Evolutionary conservation across 2,797 vertebrate species (phyloP).

Genomic region (Mormyrus hasselquistii): DNA sequence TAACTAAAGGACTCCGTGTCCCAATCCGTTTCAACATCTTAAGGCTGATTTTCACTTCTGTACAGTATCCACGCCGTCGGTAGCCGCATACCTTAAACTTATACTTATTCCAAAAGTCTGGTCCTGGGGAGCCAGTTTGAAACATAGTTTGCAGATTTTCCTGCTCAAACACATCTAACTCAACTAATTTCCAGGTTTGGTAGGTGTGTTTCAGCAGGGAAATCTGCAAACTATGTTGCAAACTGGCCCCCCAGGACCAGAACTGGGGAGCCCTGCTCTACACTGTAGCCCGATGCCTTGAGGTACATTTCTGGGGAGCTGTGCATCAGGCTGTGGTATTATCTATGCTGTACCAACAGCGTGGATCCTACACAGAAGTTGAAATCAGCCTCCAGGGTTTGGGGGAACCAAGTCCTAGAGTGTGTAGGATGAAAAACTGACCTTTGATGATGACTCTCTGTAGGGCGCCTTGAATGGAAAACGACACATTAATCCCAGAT

Average conservation of each 20-base stretch:
- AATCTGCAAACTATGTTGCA: not conserved
- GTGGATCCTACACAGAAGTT: not conserved
- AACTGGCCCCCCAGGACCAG: not conserved
- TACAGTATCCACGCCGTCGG: not conserved
- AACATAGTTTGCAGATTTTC: not conserved
- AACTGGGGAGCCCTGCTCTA: not conserved
- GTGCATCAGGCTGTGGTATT: not conserved
- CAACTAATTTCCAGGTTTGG: not conserved
- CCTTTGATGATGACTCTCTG: not conserved
- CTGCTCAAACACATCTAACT: not conserved
- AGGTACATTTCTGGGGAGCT: not conserved
- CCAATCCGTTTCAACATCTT: not conserved
- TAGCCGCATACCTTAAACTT: not conserved
- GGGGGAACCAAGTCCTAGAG: not conserved
- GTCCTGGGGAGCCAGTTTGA: not conserved
- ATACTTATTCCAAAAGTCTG: not conserved
- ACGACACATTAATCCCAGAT: not conserved
- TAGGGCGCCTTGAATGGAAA: not conserved
- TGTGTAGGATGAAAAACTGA: not conserved
- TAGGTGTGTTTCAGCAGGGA: not conserved
- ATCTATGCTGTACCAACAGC: not conserved
- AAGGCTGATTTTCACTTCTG: not conserved
- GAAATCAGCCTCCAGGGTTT: not conserved
- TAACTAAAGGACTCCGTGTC: not conserved
- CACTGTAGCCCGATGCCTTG: not conserved